These are phyloP conservation scores for Aeoliscus strigatus DNA, from an alignment of 2,797 vertebrate species.

Conservation along the genomic window DNA sequence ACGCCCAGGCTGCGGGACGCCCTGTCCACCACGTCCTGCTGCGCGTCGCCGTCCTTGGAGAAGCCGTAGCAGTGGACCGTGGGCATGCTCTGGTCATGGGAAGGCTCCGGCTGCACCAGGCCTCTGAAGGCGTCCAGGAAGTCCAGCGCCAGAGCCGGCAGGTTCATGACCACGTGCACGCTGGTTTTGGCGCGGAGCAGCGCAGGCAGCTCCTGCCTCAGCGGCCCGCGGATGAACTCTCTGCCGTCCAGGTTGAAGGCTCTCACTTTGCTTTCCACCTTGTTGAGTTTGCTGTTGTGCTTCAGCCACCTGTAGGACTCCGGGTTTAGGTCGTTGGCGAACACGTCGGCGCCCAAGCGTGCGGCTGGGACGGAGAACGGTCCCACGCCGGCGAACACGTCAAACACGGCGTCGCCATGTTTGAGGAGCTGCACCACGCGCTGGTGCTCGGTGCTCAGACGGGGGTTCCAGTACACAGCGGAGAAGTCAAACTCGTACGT, in stretches of 20 bases:
- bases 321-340: slow-evolving; percentile 95
- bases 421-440: slow-evolving; percentile 79
- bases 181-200: slow-evolving; percentile 63
- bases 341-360: slow-evolving; percentile 77
- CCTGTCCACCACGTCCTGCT: slow-evolving; percentile 75
- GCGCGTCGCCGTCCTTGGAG: slow-evolving; percentile 82
- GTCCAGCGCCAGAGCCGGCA: slow-evolving; percentile 88
- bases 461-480: slow-evolving; percentile 95
- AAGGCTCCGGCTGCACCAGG: slow-evolving; percentile 67
- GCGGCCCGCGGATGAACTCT: slow-evolving; percentile 83
- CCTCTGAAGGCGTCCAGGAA: slow-evolving; percentile 85
- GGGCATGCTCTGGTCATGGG: slow-evolving; percentile 65
- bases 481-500: slow-evolving; percentile 93
- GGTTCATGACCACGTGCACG: slow-evolving; percentile 91
- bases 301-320: slow-evolving; percentile 88
- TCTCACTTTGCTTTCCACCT: slow-evolving; percentile 79
- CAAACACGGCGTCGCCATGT: slow-evolving; percentile 81
- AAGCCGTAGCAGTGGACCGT: slow-evolving; percentile 90
- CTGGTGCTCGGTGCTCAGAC: slow-evolving; percentile 87
- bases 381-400: slow-evolving; percentile 92
- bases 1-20: slow-evolving; percentile 76
- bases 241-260: slow-evolving; percentile 89
- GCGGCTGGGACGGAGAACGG: slow-evolving; percentile 91
- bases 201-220: slow-evolving; percentile 78
- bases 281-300: slow-evolving; percentile 93